Conservation (phyloP, 2,888 invertebrate species). For the Thyatira batis region DNA sequence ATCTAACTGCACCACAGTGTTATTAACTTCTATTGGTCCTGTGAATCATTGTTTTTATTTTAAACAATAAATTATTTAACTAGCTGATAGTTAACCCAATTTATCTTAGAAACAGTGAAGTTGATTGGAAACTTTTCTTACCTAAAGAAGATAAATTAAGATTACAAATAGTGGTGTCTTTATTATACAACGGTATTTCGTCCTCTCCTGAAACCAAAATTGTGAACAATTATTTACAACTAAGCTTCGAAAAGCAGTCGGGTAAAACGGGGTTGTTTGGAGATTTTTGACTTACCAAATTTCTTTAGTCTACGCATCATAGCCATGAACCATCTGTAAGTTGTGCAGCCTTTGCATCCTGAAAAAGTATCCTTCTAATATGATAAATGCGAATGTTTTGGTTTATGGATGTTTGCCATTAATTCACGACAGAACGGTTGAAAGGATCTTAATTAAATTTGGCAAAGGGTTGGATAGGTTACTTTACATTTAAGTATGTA, state of each 20-base stretch:
- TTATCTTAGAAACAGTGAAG: no score
- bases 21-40: conserved; percentile 19
- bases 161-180: conserved; percentile 9
- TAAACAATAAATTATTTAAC: no score
- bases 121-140: conserved; percentile 3
- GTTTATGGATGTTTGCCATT: no score
- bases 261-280: no score
- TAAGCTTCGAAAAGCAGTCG: no score
- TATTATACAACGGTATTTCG: conserved; percentile 1
- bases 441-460: no score
- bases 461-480: no score
- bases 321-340: conserved; percentile 14
- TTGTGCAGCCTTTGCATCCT: conserved; percentile 4
- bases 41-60: neutral
- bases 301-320: conserved; percentile 8
- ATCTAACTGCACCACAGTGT: conserved; percentile 11
- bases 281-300: conserved; percentile 8
- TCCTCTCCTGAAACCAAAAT: conserved; percentile 7
- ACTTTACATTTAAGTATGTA: no score
- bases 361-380: neutral
- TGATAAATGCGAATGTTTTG: no score
- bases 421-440: no score
- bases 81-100: no score
- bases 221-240: neutral
- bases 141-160: conserved; percentile 11